Evolutionary conservation across 2,797 vertebrate genomes (phyloP).

Genomic region (Luscinia luscinia): DNA sequence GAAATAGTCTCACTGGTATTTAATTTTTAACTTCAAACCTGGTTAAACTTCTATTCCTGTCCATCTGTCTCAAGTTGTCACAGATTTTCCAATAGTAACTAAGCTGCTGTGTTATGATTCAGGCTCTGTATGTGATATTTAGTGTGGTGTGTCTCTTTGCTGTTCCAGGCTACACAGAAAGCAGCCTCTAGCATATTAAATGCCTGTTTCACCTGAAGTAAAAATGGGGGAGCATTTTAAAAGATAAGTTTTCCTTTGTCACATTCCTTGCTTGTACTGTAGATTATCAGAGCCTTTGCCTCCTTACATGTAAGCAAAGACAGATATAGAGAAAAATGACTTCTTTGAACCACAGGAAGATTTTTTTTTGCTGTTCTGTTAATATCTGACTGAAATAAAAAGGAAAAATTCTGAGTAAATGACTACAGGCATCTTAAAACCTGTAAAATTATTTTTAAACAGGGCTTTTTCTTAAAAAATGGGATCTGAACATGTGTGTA

Average conservation of each 20-base stretch:
- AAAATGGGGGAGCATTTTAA: slow-evolving; percentile 32
- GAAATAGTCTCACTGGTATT: not conserved
- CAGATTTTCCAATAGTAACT: not conserved
- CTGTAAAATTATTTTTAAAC: slow-evolving; percentile 41
- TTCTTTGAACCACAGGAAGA: not conserved
- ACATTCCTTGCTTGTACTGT: slow-evolving; percentile 13
- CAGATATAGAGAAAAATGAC: slow-evolving; percentile 25
- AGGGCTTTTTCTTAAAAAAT: slow-evolving; percentile 7
- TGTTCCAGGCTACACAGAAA: slow-evolving; percentile 10
- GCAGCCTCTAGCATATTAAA: slow-evolving; percentile 42
- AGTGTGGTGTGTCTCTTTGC: not conserved
- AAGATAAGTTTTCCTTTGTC: slow-evolving; percentile 49
- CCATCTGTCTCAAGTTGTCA: not conserved
- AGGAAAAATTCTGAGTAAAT: slow-evolving; percentile 19
- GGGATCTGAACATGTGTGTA: slow-evolving; percentile 9
- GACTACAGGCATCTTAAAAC: slow-evolving; percentile 9
- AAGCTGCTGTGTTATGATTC: not conserved
- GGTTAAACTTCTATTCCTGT: not conserved
- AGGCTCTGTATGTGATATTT: not conserved
- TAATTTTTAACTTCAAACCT: not conserved
- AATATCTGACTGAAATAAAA: slow-evolving; percentile 45
- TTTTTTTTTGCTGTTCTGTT: slow-evolving; percentile 37
- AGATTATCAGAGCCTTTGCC: slow-evolving; percentile 49
- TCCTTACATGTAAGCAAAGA: slow-evolving; percentile 13
- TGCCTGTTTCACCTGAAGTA: slow-evolving; percentile 43